phyloP scores from a whole-genome alignment of 2,113 vertebrate genomes.

The Thinocorus orbignyianus region DNA sequence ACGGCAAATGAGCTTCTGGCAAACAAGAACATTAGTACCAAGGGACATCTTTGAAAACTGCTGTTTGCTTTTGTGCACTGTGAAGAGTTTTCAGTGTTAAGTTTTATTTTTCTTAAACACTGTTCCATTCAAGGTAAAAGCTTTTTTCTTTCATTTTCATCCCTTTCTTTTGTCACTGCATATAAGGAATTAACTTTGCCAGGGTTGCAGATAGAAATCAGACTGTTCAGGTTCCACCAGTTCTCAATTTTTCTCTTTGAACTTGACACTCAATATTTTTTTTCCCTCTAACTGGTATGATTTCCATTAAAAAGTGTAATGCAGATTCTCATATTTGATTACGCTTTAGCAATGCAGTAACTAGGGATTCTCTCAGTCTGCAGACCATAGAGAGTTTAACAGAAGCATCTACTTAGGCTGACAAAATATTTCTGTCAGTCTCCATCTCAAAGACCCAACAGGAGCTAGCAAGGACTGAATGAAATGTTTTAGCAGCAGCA shows the following conservation, averaged over 20 bases:
- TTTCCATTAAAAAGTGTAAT: neutral
- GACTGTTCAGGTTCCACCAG: neutral
- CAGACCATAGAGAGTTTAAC: neutral
- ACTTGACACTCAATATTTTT: neutral
- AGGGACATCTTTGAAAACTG: slow-evolving; percentile 35
- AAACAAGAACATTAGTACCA: slow-evolving; percentile 17
- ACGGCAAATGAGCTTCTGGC: slow-evolving; percentile 23
- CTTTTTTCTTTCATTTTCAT: neutral
- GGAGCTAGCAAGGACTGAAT: neutral
- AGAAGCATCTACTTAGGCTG: neutral
- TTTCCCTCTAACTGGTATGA: neutral
- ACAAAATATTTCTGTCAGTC: neutral
- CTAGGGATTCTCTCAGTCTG: neutral
- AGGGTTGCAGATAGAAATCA: neutral
- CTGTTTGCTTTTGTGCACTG: neutral
- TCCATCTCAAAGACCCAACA: neutral
- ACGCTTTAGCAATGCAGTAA: neutral
- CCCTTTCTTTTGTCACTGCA: neutral
- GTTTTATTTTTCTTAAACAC: neutral
- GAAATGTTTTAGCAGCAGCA: neutral
- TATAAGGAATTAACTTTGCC: neutral
- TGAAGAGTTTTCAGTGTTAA: neutral
- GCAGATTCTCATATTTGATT: neutral
- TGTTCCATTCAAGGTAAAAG: neutral
- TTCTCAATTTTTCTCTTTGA: neutral